Conservation (phyloP, 2,888 invertebrate species). For the Tribolium freemani region DNA sequence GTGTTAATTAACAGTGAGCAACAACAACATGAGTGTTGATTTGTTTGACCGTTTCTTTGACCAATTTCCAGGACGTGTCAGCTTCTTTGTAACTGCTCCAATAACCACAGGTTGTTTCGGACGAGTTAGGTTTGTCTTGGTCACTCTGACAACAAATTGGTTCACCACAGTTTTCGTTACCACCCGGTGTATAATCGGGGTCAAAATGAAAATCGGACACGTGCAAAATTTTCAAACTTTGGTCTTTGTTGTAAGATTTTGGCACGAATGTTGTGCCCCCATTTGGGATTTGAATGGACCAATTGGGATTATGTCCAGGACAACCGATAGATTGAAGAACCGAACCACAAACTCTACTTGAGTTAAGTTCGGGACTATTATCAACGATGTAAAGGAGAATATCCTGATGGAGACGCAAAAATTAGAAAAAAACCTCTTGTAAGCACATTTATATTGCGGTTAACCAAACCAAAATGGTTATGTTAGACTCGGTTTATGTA, state of each 20-base stretch:
- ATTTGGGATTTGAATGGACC: conserved; percentile 53
- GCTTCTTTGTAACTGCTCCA: conserved; percentile 88
- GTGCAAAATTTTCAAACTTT: conserved; percentile 71
- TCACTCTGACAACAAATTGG: conserved; percentile 84
- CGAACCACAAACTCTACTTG: conserved; percentile 72
- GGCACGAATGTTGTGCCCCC: background rate
- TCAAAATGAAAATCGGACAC: conserved; percentile 87
- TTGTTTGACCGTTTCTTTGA: conserved; percentile 72
- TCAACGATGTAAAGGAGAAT: conserved; percentile 73
- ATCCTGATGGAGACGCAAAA: conserved; percentile 68
- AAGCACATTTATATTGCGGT: too few species aligned
- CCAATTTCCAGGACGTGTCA: conserved; percentile 79
- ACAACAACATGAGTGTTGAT: conserved; percentile 1
- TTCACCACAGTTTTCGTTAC: conserved; percentile 80
- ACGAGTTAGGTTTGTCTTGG: conserved; percentile 67
- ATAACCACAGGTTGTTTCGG: conserved; percentile 74
- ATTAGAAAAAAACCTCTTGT: too few species aligned
- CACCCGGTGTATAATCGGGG: conserved; percentile 77
- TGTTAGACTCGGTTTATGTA: too few species aligned
- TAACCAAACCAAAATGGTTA: too few species aligned
- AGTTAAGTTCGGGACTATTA: conserved; percentile 69
- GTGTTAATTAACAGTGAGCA: background rate
- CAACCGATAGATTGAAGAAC: conserved; percentile 68
- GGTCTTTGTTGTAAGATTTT: background rate
- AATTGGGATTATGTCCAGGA: conserved; percentile 44